Evolutionary conservation across 2,113 vertebrate species (phyloP), one percentile per base, ranked within the genome.

Genomic region (Phyllopteryx taeniolatus): DNA sequence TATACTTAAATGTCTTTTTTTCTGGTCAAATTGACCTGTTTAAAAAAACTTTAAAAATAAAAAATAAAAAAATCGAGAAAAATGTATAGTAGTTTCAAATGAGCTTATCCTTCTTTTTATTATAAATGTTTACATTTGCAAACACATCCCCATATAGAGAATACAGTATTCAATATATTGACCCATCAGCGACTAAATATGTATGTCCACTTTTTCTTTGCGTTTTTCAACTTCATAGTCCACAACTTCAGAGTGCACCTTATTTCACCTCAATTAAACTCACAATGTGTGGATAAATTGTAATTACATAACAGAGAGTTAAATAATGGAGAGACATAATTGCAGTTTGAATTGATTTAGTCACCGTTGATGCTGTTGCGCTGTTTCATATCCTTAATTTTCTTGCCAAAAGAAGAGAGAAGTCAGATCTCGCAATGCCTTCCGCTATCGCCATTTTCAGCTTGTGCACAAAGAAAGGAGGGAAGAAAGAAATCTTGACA

Each of bases 341-440:
- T 66, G 12, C 63, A 44, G 72, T 76, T 67, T 65, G 62, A 85
- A 82, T 77, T 56, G 67, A 83, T 76, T 66, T 13, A 14, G 60
- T 78, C 65, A 53, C 51, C 42, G 35, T 83, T 87, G 82, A 86
- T 71, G 60, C 49, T 74, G 73, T 51, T 79, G 74, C 71, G 83
- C 31, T 83, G 81, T 85, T 84, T 72, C 77, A 75, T 74, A 72
- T 15, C 64, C 63, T 51, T 73, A 80, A 81, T 64, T 71, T 72
- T 81, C 77, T 74, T 84, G 69, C 15, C 57, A 76, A 77, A 80
- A 76, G 77, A 66, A 75, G 72, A 88, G 85, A 80, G 68, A 81
- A 88, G 72, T 80, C 68, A 77, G 77, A 84, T 90, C 80, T 85
- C 12, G 53, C 82, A 70, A 81, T 78, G 74, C 63, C n/a, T 79